Conservation (phyloP, 1,140 invertebrate species). For the Antheraea pernyi region DNA sequence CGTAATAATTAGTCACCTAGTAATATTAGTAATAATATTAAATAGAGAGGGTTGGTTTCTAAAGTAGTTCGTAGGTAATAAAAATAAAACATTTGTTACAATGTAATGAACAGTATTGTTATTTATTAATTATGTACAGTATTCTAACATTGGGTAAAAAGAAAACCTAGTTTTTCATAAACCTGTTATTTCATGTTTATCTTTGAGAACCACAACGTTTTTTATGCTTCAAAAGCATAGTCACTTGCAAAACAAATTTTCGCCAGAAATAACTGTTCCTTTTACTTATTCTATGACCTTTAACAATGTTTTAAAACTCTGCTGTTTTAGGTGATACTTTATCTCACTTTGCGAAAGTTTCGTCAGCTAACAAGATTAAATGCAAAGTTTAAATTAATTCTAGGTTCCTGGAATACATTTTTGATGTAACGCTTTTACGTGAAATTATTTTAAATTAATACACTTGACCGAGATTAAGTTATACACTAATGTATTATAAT, state of each 20-base stretch:
- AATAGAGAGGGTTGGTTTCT: too few relatives aligned
- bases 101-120: too few relatives aligned
- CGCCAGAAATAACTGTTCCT: not conserved
- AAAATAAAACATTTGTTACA: too few relatives aligned
- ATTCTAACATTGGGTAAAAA: too few relatives aligned
- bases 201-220: too few relatives aligned
- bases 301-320: constrained; percentile 51
- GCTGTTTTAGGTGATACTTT: constrained; percentile 69
- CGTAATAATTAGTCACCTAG: too few relatives aligned
- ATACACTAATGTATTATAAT: not conserved
- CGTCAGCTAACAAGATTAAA: constrained; percentile 71
- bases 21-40: too few relatives aligned
- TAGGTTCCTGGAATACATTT: constrained; percentile 41
- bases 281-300: constrained; percentile 37
- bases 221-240: not conserved
- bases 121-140: too few relatives aligned
- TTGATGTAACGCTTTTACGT: constrained; percentile 35
- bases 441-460: constrained; percentile 33
- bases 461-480: not conserved
- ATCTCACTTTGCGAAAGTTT: constrained; percentile 67
- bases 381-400: constrained; percentile 76
- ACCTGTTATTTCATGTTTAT: too few relatives aligned
- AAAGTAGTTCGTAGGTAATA: too few relatives aligned
- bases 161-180: too few relatives aligned
- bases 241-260: not conserved